phyloP scores from a whole-genome alignment of 2,113 vertebrate genomes.

The Esox niger region DNA sequence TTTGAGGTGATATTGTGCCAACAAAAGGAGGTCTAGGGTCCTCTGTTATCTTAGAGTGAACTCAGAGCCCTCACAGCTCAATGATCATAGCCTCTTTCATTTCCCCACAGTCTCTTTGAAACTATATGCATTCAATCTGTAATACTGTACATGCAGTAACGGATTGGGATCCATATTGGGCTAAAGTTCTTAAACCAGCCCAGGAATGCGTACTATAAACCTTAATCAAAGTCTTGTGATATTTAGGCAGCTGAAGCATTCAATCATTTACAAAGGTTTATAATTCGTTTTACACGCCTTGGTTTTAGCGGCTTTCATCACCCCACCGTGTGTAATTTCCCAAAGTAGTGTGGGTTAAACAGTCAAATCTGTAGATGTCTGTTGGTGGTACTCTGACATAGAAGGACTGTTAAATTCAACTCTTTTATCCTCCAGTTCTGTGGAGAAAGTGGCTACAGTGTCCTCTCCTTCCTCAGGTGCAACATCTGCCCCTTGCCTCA shows the following conservation, averaged over 20 bases:
- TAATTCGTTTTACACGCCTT: too few relatives aligned
- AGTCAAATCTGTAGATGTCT: too few relatives aligned
- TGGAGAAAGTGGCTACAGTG: neutral
- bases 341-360: too few relatives aligned
- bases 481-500: slow-evolving; percentile 96
- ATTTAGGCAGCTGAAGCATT: neutral
- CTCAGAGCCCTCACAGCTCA: slow-evolving; percentile 1
- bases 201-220: slow-evolving; percentile 29
- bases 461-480: slow-evolving; percentile 76
- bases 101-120: slow-evolving; percentile 8
- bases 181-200: slow-evolving; percentile 21
- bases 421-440: too few relatives aligned
- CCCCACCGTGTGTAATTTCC: too few relatives aligned
- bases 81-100: slow-evolving; percentile 3
- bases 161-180: neutral
- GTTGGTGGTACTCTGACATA: too few relatives aligned
- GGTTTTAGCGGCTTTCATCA: too few relatives aligned
- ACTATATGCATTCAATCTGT: slow-evolving; percentile 18
- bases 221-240: neutral
- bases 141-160: slow-evolving; percentile 6
- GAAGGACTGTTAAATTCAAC: too few relatives aligned
- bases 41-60: neutral
- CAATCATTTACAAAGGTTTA: too few relatives aligned
- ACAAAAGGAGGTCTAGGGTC: too few relatives aligned
- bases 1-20: too few relatives aligned